A percentile compares a stretch with the other conserved stretches of the same genome.
Conservation (phyloP, 2,113 vertebrate genomes). For the Murina feae region DNA sequence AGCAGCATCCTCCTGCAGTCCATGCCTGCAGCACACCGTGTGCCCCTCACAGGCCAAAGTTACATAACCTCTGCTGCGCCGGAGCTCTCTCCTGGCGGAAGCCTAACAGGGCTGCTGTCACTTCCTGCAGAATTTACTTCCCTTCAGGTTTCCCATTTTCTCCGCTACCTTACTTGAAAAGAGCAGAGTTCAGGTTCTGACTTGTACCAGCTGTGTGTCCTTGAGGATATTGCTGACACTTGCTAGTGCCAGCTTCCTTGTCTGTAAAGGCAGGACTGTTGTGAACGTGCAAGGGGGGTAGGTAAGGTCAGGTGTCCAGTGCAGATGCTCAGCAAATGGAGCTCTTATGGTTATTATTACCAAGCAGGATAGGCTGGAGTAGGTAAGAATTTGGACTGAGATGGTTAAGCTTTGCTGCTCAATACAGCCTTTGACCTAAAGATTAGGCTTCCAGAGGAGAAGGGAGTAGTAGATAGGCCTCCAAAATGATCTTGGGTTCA, state of each 20-base stretch:
- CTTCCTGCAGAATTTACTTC: neutral
- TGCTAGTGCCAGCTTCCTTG: too few species aligned
- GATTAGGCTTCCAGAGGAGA: neutral
- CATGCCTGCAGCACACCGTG: fast-evolving
- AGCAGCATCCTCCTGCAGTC: neutral
- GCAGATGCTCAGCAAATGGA: neutral
- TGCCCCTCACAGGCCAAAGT: neutral
- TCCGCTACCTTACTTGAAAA: neutral
- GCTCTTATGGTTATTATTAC: neutral
- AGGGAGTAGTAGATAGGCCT: neutral
- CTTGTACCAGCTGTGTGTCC: neutral
- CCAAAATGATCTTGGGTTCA: neutral
- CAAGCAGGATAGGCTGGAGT: neutral
- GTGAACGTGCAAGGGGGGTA: neutral
- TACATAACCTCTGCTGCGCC: neutral
- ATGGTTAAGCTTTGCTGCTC: neutral
- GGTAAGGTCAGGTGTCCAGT: neutral
- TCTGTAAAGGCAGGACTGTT: neutral
- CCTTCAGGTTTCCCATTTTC: neutral
- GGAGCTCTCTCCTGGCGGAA: too few species aligned
- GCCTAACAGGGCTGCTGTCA: neutral
- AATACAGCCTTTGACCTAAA: neutral
- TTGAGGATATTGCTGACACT: neutral
- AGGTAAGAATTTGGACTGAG: neutral
- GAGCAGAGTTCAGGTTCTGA: neutral